Evolutionary conservation across 2,797 vertebrate species (phyloP).

Genomic region (Ctenopoma multispine): DNA sequence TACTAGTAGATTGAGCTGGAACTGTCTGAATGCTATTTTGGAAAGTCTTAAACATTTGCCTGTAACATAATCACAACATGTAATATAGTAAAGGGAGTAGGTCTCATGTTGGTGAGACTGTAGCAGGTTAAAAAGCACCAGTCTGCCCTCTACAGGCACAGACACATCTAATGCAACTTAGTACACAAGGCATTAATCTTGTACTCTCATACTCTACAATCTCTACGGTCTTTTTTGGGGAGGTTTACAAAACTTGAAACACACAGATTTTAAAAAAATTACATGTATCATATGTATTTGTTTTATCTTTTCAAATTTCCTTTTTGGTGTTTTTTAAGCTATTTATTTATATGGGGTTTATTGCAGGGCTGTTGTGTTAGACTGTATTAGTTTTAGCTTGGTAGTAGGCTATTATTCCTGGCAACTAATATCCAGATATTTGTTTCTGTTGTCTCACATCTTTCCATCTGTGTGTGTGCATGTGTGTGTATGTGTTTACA

Average conservation of each 20-base stretch:
- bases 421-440: too few species aligned
- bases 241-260: too few species aligned
- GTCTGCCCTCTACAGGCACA: slow-evolving; percentile 40
- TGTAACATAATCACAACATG: slow-evolving; percentile 19
- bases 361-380: too few species aligned
- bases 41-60: background rate
- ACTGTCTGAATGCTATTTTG: background rate
- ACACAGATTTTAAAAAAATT: too few species aligned
- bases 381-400: too few species aligned
- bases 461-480: background rate
- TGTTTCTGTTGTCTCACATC: background rate
- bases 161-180: background rate
- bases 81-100: slow-evolving; percentile 9
- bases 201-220: background rate
- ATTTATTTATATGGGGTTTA: too few species aligned
- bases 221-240: too few species aligned
- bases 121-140: background rate
- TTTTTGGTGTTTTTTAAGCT: too few species aligned
- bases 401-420: too few species aligned
- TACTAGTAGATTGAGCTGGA: background rate
- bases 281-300: too few species aligned
- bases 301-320: too few species aligned
- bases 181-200: too few species aligned
- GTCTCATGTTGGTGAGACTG: background rate
- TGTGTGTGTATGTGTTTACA: background rate